Base-by-base conservation (phyloP, 2,888 invertebrate genomes). In the Oligia strigilis region DNA sequence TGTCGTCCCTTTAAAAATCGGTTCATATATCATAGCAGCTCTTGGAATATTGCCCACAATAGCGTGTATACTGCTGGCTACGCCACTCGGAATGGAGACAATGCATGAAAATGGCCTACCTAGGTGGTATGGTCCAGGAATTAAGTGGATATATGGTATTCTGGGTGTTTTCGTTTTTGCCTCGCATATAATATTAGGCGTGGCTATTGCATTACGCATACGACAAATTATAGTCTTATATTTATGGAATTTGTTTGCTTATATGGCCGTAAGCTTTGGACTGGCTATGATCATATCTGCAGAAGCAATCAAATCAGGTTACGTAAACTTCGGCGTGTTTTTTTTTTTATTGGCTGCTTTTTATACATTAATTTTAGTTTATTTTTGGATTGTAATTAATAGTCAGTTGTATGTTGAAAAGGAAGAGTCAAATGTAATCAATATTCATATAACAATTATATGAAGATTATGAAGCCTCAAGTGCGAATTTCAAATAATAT, bases 371-470 rank as follows among this genome's bases (percentile, higher is more conserved):
- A 62, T 92, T 66, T 83, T 90, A 65, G 58, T 90, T 8, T 93
- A 93, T 81, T 93, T 92, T 85, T 92, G 93, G 93, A 84, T 93
- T 76, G 81, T 92, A 52, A 88, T 92, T 65, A 88, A 90, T 70
- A 93, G 92, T 82, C 81, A 87, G 69, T 78, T 90, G 64, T 84
- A 80, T 77, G 58, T 69, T 13, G 84, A 83, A 75, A 89, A 90
- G 81, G 77, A 77, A 62, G 89, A 91, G 43, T 67, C 87, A 46
- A 93, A 92, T 86, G 88, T 92, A 52, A 52, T 92, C 29, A 88
- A 89, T 79, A 90, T 92, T 79, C 86, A 91, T 73, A 89, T 92
- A 76, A 89, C 86, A 19, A 91, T 92, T 65, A 36, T 89, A 29
- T 91, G 40, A 40, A 6, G 40, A 40, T 40, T 40, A 40, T 5